Conservation (phyloP, 2,113 vertebrate genomes). For the Glaucidium brasilianum region DNA sequence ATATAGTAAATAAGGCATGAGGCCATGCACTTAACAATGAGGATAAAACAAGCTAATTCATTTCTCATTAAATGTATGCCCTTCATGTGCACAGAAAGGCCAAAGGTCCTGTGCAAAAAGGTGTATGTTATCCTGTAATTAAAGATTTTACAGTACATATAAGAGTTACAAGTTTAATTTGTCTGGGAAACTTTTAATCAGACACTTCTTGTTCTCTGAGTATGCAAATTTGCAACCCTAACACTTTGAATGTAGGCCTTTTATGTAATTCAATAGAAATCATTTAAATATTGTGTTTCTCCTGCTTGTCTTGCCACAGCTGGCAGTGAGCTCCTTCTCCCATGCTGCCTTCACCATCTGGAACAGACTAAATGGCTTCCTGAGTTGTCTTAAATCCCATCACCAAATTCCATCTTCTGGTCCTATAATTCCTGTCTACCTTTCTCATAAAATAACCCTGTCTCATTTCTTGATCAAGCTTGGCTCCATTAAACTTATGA, state of each 20-base stretch:
- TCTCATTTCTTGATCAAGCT: not conserved
- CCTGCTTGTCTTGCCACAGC: not conserved
- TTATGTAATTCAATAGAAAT: not conserved
- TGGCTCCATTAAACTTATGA: not conserved
- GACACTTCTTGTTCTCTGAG: not conserved
- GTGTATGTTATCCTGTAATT: not conserved
- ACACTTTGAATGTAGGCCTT: not conserved
- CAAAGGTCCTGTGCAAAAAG: not conserved
- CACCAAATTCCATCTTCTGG: not conserved
- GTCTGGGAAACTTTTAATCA: not conserved
- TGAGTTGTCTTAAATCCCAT: not conserved
- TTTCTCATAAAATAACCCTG: not conserved
- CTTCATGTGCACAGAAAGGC: not conserved
- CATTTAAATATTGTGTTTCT: not conserved
- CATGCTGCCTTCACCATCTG: not conserved
- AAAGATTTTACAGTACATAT: not conserved
- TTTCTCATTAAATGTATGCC: not conserved
- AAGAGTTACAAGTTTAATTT: not conserved
- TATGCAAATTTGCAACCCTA: not conserved
- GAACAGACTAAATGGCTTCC: not conserved
- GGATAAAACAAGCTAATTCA: not conserved
- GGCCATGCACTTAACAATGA: not conserved
- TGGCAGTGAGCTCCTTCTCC: not conserved
- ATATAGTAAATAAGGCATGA: constrained; percentile 20
- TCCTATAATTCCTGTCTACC: not conserved